These are phyloP conservation scores for Arothron firmamentum DNA, from an alignment of 2,113 vertebrate species.

Conservation along the genomic window DNA sequence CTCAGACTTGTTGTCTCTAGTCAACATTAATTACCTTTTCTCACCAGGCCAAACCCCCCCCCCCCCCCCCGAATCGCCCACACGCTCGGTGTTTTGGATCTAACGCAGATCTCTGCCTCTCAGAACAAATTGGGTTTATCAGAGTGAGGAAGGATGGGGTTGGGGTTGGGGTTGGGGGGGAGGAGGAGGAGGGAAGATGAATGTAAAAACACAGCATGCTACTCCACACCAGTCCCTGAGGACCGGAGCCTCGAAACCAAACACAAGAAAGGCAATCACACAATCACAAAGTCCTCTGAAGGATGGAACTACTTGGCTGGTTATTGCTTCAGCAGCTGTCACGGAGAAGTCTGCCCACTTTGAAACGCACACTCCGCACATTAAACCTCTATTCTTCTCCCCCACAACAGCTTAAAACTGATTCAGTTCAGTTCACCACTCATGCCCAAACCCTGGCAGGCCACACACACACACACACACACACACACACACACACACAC, in stretches of 20 bases:
- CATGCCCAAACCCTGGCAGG: conserved; percentile 9
- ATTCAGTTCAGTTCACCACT: conserved; percentile 10
- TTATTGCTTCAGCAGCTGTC: background rate
- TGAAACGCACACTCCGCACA: background rate
- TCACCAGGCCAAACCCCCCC: too few species aligned
- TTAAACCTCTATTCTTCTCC: background rate
- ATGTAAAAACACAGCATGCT: conserved; percentile 51
- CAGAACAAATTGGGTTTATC: conserved; percentile 67
- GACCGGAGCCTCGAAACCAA: conserved; percentile 13
- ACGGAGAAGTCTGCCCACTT: background rate
- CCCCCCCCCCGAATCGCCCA: conserved; percentile 25
- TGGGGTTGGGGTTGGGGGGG: conserved; percentile 8
- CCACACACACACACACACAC: conserved; percentile 37
- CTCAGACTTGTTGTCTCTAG: background rate
- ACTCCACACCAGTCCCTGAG: conserved; percentile 19
- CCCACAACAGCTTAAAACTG: too few species aligned
- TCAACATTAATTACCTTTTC: background rate
- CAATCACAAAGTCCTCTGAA: background rate
- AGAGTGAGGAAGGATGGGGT: conserved; percentile 46
- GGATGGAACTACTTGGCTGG: background rate
- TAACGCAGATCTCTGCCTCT: conserved; percentile 26
- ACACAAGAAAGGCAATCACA: conserved; percentile 10
- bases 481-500: conserved; percentile 33
- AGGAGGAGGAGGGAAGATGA: background rate
- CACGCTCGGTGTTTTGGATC: conserved; percentile 38